phyloP scores from a whole-genome alignment of 2,888 invertebrate species.

The Lomographa bimaculata region DNA sequence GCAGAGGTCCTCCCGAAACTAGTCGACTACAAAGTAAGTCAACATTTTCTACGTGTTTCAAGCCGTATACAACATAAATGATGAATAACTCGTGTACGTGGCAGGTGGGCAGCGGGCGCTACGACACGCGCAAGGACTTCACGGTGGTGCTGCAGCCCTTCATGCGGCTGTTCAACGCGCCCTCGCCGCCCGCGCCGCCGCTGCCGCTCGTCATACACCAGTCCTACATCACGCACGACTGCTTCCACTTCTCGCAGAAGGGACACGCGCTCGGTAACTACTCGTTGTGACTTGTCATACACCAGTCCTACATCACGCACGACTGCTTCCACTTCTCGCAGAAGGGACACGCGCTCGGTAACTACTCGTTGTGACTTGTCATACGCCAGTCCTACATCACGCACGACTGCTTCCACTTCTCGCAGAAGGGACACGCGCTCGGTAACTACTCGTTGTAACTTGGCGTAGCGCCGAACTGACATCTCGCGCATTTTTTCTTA shows the following conservation, averaged over 20 bases:
- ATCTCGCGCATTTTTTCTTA: no score
- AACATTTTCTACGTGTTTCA: no score
- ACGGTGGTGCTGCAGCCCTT: slow-evolving; percentile 90
- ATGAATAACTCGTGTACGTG: no score
- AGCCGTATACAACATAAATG: no score
- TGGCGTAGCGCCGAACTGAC: slow-evolving; percentile 87
- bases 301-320: slow-evolving; percentile 88
- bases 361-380: slow-evolving; percentile 82
- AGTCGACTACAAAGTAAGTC: no score
- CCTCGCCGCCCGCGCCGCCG: slow-evolving; percentile 55
- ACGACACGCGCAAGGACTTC: slow-evolving; percentile 86
- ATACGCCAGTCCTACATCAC: slow-evolving; percentile 88
- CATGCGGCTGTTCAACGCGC: slow-evolving; percentile 87
- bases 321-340: slow-evolving; percentile 92
- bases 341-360: slow-evolving; percentile 90
- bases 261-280: slow-evolving; percentile 90
- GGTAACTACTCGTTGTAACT: slow-evolving; percentile 86
- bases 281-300: slow-evolving; percentile 85
- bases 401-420: slow-evolving; percentile 91
- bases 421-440: slow-evolving; percentile 90
- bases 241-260: slow-evolving; percentile 92
- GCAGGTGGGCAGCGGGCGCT: slow-evolving; percentile 85
- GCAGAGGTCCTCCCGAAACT: no score
- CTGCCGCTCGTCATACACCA: slow-evolving; percentile 85
- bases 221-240: slow-evolving; percentile 89